phyloP scores from a whole-genome alignment of 2,113 vertebrate genomes.

The Genyomyrus donnyi region DNA sequence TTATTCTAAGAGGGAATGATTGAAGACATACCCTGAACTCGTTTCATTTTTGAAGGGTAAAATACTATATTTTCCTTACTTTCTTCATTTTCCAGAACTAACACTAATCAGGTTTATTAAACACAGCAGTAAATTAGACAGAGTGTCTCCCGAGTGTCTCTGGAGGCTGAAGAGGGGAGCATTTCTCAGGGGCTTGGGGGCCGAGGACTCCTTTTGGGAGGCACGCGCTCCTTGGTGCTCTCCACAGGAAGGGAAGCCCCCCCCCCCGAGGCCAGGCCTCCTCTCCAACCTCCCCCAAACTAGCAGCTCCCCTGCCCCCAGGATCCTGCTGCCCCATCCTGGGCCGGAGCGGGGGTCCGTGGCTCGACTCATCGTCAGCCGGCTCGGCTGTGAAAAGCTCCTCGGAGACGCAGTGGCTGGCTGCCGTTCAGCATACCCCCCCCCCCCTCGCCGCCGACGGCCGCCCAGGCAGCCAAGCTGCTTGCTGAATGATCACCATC shows the following conservation, averaged over 20 bases:
- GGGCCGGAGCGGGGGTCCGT: no score
- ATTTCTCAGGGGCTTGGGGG: not conserved
- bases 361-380: not conserved
- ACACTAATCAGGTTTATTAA: not conserved
- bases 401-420: not conserved
- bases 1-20: not conserved
- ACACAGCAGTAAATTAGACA: not conserved
- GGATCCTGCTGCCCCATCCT: not conserved
- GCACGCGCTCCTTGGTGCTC: no score
- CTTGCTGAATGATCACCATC: slow-evolving; percentile 33
- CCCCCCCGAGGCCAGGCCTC: not conserved
- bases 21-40: not conserved
- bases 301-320: not conserved
- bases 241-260: no score
- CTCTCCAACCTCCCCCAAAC: not conserved
- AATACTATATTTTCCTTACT: not conserved
- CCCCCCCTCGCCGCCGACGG: not conserved
- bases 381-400: not conserved
- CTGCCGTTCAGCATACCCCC: not conserved
- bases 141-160: no score
- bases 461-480: slow-evolving; percentile 18
- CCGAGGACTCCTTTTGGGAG: not conserved
- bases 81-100: not conserved
- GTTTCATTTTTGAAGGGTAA: not conserved
- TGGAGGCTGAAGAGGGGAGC: no score